Evolutionary conservation across 1,140 invertebrate genomes (phyloP).

Genomic region (Aleiodes sp.): DNA sequence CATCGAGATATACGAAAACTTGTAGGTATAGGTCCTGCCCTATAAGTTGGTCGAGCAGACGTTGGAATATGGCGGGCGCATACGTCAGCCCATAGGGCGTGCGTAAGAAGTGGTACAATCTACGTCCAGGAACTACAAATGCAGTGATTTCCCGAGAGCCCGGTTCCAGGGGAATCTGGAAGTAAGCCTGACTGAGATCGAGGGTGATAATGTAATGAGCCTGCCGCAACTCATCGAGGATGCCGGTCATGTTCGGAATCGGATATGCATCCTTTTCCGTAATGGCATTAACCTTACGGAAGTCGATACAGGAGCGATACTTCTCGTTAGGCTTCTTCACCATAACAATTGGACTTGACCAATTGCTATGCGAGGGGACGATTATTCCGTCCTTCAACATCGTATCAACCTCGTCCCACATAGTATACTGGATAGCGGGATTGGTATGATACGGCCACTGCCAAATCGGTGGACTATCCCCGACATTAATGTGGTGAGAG

Average conservation of each 20-base stretch:
- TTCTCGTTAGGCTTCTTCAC: slow-evolving; percentile 65
- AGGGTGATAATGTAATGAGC: neutral
- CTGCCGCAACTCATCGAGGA: neutral
- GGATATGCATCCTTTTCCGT: slow-evolving; percentile 46
- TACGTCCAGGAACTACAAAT: slow-evolving; percentile 53
- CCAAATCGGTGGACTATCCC: slow-evolving; percentile 36
- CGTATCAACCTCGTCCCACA: slow-evolving; percentile 33
- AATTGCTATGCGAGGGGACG: slow-evolving; percentile 37
- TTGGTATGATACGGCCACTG: slow-evolving; percentile 38
- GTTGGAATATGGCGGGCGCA: slow-evolving; percentile 50
- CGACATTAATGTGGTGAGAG: slow-evolving; percentile 49
- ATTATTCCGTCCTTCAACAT: slow-evolving; percentile 42
- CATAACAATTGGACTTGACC: slow-evolving; percentile 59
- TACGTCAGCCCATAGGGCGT: slow-evolving; percentile 62
- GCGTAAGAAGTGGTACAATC: slow-evolving; percentile 53
- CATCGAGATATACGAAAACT: too few species aligned
- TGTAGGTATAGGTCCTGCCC: slow-evolving; percentile 22
- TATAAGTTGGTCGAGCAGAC: slow-evolving; percentile 51
- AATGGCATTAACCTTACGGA: slow-evolving; percentile 54
- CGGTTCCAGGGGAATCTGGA: slow-evolving; percentile 47
- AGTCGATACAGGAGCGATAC: slow-evolving; percentile 64
- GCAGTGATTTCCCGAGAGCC: slow-evolving; percentile 53
- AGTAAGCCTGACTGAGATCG: slow-evolving; percentile 46
- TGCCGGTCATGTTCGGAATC: slow-evolving; percentile 49
- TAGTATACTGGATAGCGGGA: slow-evolving; percentile 21